Base-by-base conservation (phyloP, 2,888 invertebrate species). In the Ceriagrion tenellum region DNA sequence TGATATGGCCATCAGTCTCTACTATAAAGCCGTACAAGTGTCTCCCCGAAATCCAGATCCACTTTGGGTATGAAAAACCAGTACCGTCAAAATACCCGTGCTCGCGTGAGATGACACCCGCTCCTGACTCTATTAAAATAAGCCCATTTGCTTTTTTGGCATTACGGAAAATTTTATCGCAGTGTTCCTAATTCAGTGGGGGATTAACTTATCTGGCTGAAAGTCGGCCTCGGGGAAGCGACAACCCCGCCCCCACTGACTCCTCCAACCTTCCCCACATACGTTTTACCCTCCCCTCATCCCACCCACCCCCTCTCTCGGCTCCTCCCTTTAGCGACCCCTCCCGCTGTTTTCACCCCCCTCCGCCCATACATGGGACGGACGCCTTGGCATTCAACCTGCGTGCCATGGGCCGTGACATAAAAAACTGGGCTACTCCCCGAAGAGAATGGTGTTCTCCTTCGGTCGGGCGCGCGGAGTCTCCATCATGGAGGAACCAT, bases 361-460 rank as follows among this genome's bases (percentile, higher is more conserved):
- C 35, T 35, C 26, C 91, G 0, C 55, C 90, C 30, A 63, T 59
- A 30, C 8, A 90, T n/a, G 30, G 3, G 59, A 47, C 47, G 18
- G 91, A 40, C 59, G 90, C 91, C 63, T 91, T 91, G 35, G 63
- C 91, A 91, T 91, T 91, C 59, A 91, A 91, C 91, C 91, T 91
- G 63, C 91, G 91, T 91, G 91, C 63, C 91, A 91, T 91, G 91
- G 91, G 63, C 91, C 91, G 91, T 91, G 91, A 91, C 91, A 91
- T 91, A 55, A 63, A 55, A 63, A 91, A 91, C 91, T 69, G 63
- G 63, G 63, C 63, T 91, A 91, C 63, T 91, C 63, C 91, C 91
- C 91, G 55, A 30, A 91, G 40, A 63, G 91, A 69, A 91, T 63
- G 40, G 91, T 91, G 55, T 59, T 91, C 55, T 59, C 91, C 91